Conservation (phyloP, 2,797 vertebrate genomes). For the Cyclura pinguis region DNA sequence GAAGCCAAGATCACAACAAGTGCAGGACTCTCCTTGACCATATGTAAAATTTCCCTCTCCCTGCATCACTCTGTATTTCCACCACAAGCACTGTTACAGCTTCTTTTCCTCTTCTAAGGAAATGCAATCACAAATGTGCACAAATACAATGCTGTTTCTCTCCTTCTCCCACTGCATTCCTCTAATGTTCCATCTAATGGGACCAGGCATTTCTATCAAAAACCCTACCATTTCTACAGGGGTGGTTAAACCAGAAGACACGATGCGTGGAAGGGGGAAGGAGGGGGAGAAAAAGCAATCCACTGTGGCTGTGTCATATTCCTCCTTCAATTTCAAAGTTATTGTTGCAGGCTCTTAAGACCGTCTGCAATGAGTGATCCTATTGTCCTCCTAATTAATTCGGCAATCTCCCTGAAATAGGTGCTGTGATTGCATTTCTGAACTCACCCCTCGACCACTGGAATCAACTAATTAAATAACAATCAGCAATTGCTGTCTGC, state of each 20-base stretch:
- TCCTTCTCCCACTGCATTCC: neutral
- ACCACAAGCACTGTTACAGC: accelerated
- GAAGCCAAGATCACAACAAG: neutral
- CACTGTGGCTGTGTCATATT: constrained; percentile 26
- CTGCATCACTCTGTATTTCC: neutral
- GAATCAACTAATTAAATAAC: constrained; percentile 84
- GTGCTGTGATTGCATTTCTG: constrained; percentile 77
- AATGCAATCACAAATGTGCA: accelerated
- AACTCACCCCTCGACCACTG: constrained; percentile 79
- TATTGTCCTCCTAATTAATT: constrained; percentile 81
- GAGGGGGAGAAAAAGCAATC: constrained; percentile 31
- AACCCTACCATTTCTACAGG: neutral
- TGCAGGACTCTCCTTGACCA: neutral
- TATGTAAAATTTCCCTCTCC: neutral
- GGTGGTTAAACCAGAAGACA: neutral
- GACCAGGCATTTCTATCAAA: constrained; percentile 3
- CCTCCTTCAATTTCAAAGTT: constrained; percentile 62
- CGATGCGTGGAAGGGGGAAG: neutral
- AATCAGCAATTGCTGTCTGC: constrained; percentile 74
- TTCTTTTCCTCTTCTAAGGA: neutral
- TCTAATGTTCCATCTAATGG: neutral
- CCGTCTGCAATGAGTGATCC: constrained; percentile 69
- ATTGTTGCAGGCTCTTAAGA: constrained; percentile 71
- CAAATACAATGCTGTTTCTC: neutral
- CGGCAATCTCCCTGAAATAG: constrained; percentile 74